A percentile compares a stretch with the other conserved stretches of the same genome.
These are phyloP conservation scores for Andrena dorsata DNA, from an alignment of 2,888 invertebrate species.

Conservation along the genomic window DNA sequence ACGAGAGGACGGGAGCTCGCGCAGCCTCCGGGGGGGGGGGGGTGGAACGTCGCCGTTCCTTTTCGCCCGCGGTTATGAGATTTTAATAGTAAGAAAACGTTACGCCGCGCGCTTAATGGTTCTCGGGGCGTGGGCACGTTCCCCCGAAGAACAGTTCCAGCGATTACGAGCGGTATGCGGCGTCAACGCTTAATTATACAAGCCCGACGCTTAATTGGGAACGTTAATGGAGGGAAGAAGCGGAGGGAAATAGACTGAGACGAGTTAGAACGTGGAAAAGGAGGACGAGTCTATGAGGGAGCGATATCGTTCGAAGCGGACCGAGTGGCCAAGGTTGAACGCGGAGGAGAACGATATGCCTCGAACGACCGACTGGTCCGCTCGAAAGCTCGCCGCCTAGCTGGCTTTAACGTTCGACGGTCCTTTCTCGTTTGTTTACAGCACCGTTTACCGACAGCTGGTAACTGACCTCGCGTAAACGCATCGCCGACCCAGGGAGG, in stretches of 20 bases:
- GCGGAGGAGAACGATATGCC: constrained; percentile 31
- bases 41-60: background rate
- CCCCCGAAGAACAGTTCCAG: background rate
- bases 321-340: constrained; percentile 65
- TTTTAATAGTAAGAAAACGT: constrained; percentile 28
- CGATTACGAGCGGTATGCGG: constrained; percentile 37
- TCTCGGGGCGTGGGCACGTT: background rate
- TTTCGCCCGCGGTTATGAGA: constrained; percentile 15
- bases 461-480: constrained; percentile 59
- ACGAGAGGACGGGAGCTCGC: background rate
- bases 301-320: constrained; percentile 52
- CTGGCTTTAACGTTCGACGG: constrained; percentile 67
- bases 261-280: constrained; percentile 45
- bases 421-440: constrained; percentile 50
- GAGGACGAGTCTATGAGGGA: background rate
- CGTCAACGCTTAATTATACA: constrained; percentile 68
- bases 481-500: constrained; percentile 2
- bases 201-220: constrained; percentile 69
- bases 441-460: constrained; percentile 69
- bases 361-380: constrained; percentile 45
- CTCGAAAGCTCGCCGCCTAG: constrained; percentile 41
- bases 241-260: constrained; percentile 53
- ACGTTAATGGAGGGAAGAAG: constrained; percentile 66
- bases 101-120: background rate
- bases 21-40: background rate